These are phyloP conservation scores for Anticlea derivata DNA, from an alignment of 2,888 invertebrate genomes.

Conservation along the genomic window DNA sequence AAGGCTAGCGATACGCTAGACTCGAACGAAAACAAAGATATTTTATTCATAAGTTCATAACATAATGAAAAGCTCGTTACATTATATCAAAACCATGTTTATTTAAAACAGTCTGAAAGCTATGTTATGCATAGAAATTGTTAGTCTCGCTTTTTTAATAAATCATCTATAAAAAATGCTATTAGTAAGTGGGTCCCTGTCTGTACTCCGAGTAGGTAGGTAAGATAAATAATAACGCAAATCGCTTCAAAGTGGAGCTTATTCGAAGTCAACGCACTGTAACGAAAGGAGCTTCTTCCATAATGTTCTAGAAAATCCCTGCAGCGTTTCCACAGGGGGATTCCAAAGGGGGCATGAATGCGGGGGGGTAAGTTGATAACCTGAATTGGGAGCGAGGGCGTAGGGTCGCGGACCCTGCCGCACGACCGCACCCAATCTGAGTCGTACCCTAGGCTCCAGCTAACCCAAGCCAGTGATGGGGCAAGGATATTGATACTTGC, in stretches of 20 bases:
- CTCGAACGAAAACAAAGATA: not conserved
- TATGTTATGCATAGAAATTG: not conserved
- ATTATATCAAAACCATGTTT: not conserved
- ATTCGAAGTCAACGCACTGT: constrained; percentile 73
- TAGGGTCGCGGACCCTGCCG: constrained; percentile 75
- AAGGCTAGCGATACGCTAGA: too few species aligned
- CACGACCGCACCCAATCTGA: constrained; percentile 71
- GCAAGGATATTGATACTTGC: too few species aligned
- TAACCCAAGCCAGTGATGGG: constrained; percentile 35
- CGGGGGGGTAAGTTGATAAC: constrained; percentile 70
- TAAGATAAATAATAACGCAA: constrained; percentile 30
- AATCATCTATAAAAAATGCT: constrained; percentile 7
- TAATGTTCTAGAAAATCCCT: constrained; percentile 78
- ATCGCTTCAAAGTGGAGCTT: constrained; percentile 37
- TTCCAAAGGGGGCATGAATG: constrained; percentile 50
- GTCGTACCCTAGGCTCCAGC: constrained; percentile 47
- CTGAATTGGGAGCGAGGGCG: constrained; percentile 78
- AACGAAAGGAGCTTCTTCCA: constrained; percentile 64
- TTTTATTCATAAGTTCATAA: not conserved
- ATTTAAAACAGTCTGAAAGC: not conserved
- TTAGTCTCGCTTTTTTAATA: constrained; percentile 1
- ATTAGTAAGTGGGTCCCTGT: constrained; percentile 13
- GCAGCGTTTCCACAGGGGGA: constrained; percentile 60
- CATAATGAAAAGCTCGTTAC: not conserved
- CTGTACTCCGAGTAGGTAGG: constrained; percentile 13